Evolutionary conservation across 2,888 invertebrate genomes (phyloP).

Genomic region (Tinea pellionella): DNA sequence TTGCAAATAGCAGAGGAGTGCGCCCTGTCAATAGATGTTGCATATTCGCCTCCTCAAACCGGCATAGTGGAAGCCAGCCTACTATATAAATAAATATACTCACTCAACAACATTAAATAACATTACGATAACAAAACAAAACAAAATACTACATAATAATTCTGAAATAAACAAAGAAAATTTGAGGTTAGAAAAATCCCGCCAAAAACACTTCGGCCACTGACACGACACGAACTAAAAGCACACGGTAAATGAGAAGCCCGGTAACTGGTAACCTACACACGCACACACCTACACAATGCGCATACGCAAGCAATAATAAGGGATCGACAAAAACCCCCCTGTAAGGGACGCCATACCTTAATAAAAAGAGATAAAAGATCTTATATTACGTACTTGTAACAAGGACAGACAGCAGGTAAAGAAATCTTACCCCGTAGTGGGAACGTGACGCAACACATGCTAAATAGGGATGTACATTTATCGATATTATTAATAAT

Average conservation of each 20-base stretch:
- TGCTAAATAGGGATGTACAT: neutral
- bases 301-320: constrained; percentile 49
- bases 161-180: constrained; percentile 22
- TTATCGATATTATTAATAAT: neutral
- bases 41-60: no score
- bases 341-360: constrained; percentile 37
- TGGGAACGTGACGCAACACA: constrained; percentile 48
- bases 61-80: no score
- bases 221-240: constrained; percentile 42
- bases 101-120: constrained; percentile 49
- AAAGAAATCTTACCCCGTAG: constrained; percentile 27
- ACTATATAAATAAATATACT: constrained; percentile 28
- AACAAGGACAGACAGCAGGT: constrained; percentile 46
- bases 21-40: no score
- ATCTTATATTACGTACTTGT: constrained; percentile 22
- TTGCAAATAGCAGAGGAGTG: no score
- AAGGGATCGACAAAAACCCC: constrained; percentile 46
- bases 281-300: constrained; percentile 12
- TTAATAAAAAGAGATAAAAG: constrained; percentile 34
- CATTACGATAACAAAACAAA: constrained; percentile 41
- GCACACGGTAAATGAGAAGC: constrained; percentile 22
- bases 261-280: neutral
- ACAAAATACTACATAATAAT: constrained; percentile 17
- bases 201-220: constrained; percentile 36
- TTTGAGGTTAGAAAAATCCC: constrained; percentile 30